A percentile compares a stretch with the other conserved stretches of the same genome.
Evolutionary conservation across 2,888 invertebrate genomes (phyloP).

Genomic region (Alloplasta piceator): DNA sequence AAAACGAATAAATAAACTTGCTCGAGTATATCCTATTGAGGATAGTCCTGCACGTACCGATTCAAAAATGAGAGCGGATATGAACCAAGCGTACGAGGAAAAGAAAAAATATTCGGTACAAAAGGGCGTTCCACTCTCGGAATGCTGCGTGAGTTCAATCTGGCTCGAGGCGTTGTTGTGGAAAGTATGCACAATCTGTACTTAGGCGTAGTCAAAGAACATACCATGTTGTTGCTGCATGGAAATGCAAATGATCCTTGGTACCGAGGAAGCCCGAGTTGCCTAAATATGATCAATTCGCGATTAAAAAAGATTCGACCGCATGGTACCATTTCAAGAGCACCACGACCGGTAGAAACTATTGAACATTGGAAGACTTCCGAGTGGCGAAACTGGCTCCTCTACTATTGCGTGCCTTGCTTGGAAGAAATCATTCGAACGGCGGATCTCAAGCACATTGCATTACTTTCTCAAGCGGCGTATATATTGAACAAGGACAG

Average conservation of each 20-base stretch:
- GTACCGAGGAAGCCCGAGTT: constrained; percentile 23
- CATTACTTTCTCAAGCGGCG: constrained; percentile 33
- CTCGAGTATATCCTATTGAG: constrained; percentile 8
- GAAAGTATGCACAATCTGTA: constrained; percentile 55
- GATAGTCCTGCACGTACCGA: background rate
- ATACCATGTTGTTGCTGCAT: constrained; percentile 27
- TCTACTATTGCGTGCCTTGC: constrained; percentile 29
- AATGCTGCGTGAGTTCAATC: constrained; percentile 33
- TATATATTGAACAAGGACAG: constrained; percentile 35
- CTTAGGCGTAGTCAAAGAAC: constrained; percentile 37
- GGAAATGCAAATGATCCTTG: constrained; percentile 1
- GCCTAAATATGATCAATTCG: constrained; percentile 21
- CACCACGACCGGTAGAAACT: constrained; percentile 14
- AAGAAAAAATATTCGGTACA: constrained; percentile 15
- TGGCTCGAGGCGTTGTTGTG: constrained; percentile 17
- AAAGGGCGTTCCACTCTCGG: constrained; percentile 8
- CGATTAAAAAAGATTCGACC: constrained; percentile 46
- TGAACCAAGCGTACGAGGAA: constrained; percentile 2
- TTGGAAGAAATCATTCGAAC: constrained; percentile 23
- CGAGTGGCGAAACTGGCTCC: constrained; percentile 41
- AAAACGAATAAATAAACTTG: background rate
- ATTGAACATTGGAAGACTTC: constrained; percentile 34
- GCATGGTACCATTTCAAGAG: constrained; percentile 37
- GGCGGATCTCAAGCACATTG: constrained; percentile 25
- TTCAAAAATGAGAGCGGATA: constrained; percentile 4